phyloP scores from a whole-genome alignment of 2,888 invertebrate species.

The Euphydryas editha region DNA sequence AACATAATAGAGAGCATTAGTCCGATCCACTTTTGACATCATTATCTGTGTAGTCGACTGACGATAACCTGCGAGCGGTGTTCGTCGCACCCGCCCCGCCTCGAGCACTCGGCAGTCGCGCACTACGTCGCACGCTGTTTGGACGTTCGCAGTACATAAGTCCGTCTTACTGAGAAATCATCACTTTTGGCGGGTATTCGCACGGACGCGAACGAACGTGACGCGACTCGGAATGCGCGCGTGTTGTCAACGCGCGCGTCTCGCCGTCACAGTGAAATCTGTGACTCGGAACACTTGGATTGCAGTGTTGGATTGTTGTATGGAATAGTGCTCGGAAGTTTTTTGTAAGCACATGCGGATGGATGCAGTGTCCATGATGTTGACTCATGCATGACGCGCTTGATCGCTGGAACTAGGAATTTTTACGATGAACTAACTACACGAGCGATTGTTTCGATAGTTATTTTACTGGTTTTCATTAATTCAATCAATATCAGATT shows the following conservation, averaged over 20 bases:
- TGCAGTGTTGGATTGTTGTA: conserved; percentile 81
- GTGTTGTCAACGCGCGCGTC: conserved; percentile 65
- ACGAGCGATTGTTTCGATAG: conserved; percentile 24
- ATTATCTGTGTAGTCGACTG: conserved; percentile 80
- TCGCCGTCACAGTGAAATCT: conserved; percentile 69
- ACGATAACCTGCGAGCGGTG: conserved; percentile 80
- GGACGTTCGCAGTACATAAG: conserved; percentile 57
- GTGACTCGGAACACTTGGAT: conserved; percentile 77
- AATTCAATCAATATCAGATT: neutral
- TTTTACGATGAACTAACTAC: conserved; percentile 32
- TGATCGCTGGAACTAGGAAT: conserved; percentile 76
- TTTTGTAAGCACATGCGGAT: conserved; percentile 71
- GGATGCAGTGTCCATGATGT: conserved; percentile 79
- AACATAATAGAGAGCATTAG: conserved; percentile 81
- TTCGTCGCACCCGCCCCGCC: conserved; percentile 64
- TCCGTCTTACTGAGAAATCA: conserved; percentile 55
- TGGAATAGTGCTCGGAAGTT: conserved; percentile 61
- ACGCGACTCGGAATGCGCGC: conserved; percentile 73
- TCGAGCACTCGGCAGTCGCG: conserved; percentile 65
- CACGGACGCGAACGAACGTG: conserved; percentile 66
- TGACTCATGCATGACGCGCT: conserved; percentile 82
- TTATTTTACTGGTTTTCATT: conserved; percentile 14
- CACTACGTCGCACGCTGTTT: conserved; percentile 64
- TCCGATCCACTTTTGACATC: conserved; percentile 83
- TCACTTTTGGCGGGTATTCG: conserved; percentile 79